Percentiles rank a stretch among this genome's conserved stretches.
These are phyloP conservation scores for Leptinotarsa juncta DNA, from an alignment of 2,888 invertebrate species.

Conservation along the genomic window DNA sequence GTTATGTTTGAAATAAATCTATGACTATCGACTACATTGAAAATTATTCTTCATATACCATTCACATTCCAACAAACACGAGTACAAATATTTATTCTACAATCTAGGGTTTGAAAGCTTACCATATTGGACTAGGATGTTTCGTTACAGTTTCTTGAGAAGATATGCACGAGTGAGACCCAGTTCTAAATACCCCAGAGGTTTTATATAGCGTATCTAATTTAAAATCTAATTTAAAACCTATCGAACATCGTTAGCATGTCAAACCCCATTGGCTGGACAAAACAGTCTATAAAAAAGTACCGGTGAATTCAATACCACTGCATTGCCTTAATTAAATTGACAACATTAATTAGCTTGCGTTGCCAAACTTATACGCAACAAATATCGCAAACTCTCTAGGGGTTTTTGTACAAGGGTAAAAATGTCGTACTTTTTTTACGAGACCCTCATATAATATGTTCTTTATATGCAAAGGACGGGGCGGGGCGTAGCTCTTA, in stretches of 20 bases:
- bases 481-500: no score
- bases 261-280: constrained; percentile 51
- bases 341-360: constrained; percentile 27
- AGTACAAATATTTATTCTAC: no score
- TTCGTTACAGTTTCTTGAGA: constrained; percentile 38
- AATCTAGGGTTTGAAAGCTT: neutral
- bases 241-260: constrained; percentile 50
- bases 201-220: constrained; percentile 60
- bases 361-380: constrained; percentile 35
- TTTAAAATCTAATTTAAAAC: constrained; percentile 52
- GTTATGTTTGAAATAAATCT: no score
- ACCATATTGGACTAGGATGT: constrained; percentile 34
- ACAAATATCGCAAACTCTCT: neutral
- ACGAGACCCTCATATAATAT: no score
- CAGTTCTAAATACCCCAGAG: constrained; percentile 44
- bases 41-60: no score
- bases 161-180: constrained; percentile 50
- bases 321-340: constrained; percentile 49
- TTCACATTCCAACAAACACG: no score
- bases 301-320: constrained; percentile 50
- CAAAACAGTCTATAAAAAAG: constrained; percentile 43
- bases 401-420: no score
- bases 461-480: no score
- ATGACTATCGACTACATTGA: no score
- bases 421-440: no score